Base-by-base conservation (phyloP, 2,888 invertebrate species). In the Seira musarum region DNA sequence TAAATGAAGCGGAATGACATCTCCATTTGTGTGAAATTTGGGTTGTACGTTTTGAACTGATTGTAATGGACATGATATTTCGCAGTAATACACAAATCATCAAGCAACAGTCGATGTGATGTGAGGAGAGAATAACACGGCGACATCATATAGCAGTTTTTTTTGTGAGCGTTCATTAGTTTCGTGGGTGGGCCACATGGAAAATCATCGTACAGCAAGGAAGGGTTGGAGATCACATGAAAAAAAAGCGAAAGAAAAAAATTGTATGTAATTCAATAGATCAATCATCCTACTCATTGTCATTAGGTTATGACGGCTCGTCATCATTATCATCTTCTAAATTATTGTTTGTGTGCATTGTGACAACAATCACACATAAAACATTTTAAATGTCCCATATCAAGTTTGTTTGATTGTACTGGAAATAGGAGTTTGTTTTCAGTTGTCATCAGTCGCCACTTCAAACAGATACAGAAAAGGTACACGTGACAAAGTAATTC, bases 1-100 rank as follows among this genome's bases (percentile, higher is more conserved):
- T 98, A 98, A 87, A 98, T 94, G 88, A 98, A 95, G 86, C 98
- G 91, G 89, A 98, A 97, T 96, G 98, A 98, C 82, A 98, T 96
- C 90, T 98, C 98, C 88, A 98, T 94, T 90, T 97, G 96, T 35
- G 98, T 98, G 88, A 98, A 99, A 10, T 94, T 94, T 65, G 97
- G 96, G 89, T 97, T 98, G 90, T 97, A 98, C 1, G 95, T 96
- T 90, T 97, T 97, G 88, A 97, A 97, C 98, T 98, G 91, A 22
- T 67, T 80, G 93, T 83, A 83, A 70, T 75, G 71, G 2, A 49
- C 15, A 22, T 53, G 49, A 46, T 61, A 46, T 63, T 46, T 68
- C 35, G 30, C 30, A 30, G 35, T 69, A 6, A 60, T 25, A 10
- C 49, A 40, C 40, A 22, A 21, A 6, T 17, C 30, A 30, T 30